phyloP scores from a whole-genome alignment of 2,113 vertebrate genomes.

The Megalops atlanticus region DNA sequence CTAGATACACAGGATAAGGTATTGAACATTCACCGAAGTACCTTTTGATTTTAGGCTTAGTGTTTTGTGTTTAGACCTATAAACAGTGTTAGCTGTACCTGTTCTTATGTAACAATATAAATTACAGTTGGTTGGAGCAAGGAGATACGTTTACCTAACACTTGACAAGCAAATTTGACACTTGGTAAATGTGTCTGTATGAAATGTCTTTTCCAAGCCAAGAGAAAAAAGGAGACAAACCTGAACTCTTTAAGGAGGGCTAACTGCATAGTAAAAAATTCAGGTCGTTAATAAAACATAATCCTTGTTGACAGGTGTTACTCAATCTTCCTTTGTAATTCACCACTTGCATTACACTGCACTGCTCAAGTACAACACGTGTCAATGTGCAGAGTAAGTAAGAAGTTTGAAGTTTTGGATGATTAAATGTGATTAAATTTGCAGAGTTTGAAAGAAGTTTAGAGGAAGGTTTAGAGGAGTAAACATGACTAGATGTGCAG shows the following conservation, averaged over 20 bases:
- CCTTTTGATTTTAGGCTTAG: conserved; percentile 3
- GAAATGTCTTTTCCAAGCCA: neutral
- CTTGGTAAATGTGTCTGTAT: neutral
- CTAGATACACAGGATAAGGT: neutral
- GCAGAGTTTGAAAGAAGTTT: neutral
- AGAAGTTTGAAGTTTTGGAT: no score
- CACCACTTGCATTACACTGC: neutral
- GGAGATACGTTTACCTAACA: neutral
- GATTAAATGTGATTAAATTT: neutral
- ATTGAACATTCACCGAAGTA: neutral
- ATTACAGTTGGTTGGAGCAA: neutral
- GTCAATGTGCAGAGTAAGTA: neutral
- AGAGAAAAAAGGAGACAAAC: neutral
- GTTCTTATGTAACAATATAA: neutral
- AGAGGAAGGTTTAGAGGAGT: no score
- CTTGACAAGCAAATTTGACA: neutral
- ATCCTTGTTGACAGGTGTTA: neutral
- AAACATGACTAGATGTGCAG: no score
- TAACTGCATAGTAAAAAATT: neutral
- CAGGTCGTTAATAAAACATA: neutral
- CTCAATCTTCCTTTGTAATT: neutral
- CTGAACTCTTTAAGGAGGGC: neutral
- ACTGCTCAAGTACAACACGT: neutral
- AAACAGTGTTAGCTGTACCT: neutral
- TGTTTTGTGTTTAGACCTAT: no score